Evolutionary conservation across 2,113 vertebrate genomes (phyloP), one percentile per base, ranked within the genome.

Genomic region (Sceloporus undulatus): DNA sequence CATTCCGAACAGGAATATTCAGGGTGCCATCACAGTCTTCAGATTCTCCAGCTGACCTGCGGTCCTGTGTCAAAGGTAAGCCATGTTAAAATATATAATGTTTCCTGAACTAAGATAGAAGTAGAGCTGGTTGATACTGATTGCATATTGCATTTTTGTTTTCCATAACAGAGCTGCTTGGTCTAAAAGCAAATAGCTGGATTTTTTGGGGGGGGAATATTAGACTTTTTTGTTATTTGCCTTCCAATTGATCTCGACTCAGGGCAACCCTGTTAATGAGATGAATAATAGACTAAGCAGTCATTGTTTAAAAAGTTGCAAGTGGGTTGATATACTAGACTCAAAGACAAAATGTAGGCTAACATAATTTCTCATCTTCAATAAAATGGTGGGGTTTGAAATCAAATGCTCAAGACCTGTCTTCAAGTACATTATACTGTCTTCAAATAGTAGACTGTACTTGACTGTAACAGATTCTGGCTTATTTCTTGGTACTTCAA

Each of bases 1-100:
- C 95, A 23, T 96, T 98, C 84, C 97, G 98, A 13, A 96, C 96
- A 13, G 97, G 97, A 25, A 89, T 97, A 42, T 95, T 87, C 90
- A 96, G 91, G 40, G 71, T 95, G 27, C 75, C 92, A 78, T 88
- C 91, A 82, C 85, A 91, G 0, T 94, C 92, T 84, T 90, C 95
- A 6, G 93, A 87, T 48, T 92, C 96, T 78, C 94, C 97, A 34
- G 89, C 95, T 65, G 96, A 98, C 87, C 97, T 99, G 9, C 98
- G 98, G 73, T 97, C 96, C 65, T 99, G 99, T 89, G 97, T 99
- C 90, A 98, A 25, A n/a, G 98, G 98, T 99, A 34, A 34, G 34
- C 34, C 34, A 34, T 34, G 34, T n/a, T n/a, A n/a, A n/a, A n/a
- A n/a, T n/a, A n/a, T n/a, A n/a, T n/a, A n/a, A n/a, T n/a, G 6